Conservation (phyloP, 2,797 vertebrate genomes). For the Danio choprae region DNA sequence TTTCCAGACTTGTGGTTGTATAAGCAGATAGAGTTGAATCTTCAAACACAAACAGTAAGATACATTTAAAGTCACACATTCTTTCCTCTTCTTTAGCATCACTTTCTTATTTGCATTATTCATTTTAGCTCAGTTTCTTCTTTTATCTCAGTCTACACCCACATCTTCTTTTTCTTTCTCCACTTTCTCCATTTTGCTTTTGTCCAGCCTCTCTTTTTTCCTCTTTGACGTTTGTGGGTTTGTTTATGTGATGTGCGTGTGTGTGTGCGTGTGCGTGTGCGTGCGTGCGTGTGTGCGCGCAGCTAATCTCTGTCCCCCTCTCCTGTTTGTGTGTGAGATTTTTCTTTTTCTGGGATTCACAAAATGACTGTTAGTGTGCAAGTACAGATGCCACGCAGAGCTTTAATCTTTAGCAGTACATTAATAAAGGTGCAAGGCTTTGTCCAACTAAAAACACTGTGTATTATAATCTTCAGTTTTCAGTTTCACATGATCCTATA, state of each 20-base stretch:
- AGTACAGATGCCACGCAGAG: neutral
- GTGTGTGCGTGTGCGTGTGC: slow-evolving; percentile 3
- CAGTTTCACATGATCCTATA: neutral
- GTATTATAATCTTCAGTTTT: neutral
- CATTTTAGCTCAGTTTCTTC: neutral
- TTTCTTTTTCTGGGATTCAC: slow-evolving; percentile 32
- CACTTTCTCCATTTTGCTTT: neutral
- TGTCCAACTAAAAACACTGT: neutral
- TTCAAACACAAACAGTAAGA: too few relatives aligned
- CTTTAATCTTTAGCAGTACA: slow-evolving; percentile 5
- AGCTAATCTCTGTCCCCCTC: slow-evolving; percentile 55
- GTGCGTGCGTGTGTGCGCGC: slow-evolving; percentile 1
- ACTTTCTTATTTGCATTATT: neutral
- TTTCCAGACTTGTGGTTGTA: too few relatives aligned
- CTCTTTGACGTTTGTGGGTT: neutral
- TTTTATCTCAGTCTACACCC: neutral
- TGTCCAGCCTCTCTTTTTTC: neutral
- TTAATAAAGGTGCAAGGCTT: neutral
- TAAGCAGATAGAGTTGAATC: too few relatives aligned
- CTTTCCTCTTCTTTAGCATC: neutral
- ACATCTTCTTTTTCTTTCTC: neutral
- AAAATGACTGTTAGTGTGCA: slow-evolving; percentile 42
- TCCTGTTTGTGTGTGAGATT: slow-evolving; percentile 57
- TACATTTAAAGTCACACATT: too few relatives aligned
- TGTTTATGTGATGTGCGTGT: slow-evolving; percentile 5